A percentile compares a stretch with the other conserved stretches of the same genome.
These are phyloP conservation scores for Casuarius casuarius DNA, from an alignment of 2,113 vertebrate species.

Conservation along the genomic window DNA sequence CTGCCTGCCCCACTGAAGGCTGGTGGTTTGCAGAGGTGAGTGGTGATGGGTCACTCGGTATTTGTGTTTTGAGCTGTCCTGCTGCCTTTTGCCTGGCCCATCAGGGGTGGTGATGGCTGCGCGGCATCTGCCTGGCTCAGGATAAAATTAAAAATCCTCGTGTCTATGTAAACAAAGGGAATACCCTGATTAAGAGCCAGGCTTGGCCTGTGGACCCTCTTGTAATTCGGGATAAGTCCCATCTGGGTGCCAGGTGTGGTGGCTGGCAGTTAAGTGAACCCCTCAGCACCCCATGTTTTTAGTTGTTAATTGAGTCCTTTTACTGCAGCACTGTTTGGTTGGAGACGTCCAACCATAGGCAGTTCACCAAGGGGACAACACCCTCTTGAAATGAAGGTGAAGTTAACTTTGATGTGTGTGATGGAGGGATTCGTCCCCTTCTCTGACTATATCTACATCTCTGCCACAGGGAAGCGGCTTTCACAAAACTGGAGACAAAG, in stretches of 20 bases:
- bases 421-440: too few relatives aligned
- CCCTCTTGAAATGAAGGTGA: fast-evolving
- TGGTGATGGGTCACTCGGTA: background rate
- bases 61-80: background rate
- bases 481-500: background rate
- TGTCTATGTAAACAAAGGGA: background rate
- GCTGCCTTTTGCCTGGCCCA: background rate
- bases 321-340: background rate
- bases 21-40: too few relatives aligned
- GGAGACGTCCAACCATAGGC: background rate
- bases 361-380: background rate
- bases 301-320: background rate
- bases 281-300: background rate
- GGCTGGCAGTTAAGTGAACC: fast-evolving
- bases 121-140: background rate
- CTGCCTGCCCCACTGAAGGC: background rate
- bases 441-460: background rate
- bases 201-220: background rate
- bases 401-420: background rate
- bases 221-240: background rate
- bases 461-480: fast-evolving
- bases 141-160: background rate
- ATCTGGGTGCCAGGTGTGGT: background rate
- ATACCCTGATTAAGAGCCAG: background rate
- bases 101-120: background rate